Conservation (phyloP, 2,113 vertebrate genomes). For the Gallinago jamesoni region DNA sequence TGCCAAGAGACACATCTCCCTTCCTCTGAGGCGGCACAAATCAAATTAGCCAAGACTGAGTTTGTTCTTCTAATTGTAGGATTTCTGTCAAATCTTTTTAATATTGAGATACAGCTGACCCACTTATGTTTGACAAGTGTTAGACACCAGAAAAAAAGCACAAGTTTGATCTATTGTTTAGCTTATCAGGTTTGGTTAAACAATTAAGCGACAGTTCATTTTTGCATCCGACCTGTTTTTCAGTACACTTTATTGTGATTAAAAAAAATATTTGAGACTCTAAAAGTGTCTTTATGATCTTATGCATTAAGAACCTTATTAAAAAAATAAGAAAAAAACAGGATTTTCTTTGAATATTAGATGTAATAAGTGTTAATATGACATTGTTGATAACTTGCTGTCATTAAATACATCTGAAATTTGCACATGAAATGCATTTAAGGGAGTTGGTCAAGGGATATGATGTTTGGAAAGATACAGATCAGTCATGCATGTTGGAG, state of each 20-base stretch:
- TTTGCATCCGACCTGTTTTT: neutral
- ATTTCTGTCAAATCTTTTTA: constrained; percentile 45
- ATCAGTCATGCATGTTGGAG: neutral
- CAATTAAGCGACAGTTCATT: neutral
- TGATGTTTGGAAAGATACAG: neutral
- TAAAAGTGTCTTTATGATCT: neutral
- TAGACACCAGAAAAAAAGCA: neutral
- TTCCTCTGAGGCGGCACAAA: constrained; percentile 38
- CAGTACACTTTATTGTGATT: neutral
- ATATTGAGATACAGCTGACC: neutral
- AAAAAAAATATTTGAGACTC: neutral
- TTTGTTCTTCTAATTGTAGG: constrained; percentile 8
- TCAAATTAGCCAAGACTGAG: constrained; percentile 30
- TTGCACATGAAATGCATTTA: neutral
- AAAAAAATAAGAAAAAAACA: neutral
- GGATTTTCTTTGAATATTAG: neutral
- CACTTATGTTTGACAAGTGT: neutral
- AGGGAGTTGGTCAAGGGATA: neutral
- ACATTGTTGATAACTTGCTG: neutral
- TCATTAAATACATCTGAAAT: neutral
- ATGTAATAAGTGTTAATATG: neutral
- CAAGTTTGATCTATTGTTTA: neutral
- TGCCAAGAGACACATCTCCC: neutral
- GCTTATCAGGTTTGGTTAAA: neutral
- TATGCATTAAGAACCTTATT: neutral